Conservation (phyloP, 1,140 invertebrate species). For the Coelopa frigida region DNA sequence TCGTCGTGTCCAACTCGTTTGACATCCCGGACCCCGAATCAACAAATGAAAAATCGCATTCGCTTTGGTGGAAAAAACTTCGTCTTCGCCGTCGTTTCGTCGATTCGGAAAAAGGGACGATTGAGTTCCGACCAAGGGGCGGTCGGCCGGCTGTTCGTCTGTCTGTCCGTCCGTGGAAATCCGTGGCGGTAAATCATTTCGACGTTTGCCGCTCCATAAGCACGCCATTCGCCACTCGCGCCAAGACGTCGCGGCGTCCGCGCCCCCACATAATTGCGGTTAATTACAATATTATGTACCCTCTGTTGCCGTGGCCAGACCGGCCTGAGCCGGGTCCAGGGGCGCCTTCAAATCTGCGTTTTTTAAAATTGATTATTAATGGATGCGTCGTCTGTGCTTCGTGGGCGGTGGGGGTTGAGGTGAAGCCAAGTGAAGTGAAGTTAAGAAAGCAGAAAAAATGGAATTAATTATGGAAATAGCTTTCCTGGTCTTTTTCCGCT, state of each 20-base stretch:
- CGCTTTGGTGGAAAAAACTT: too few species aligned
- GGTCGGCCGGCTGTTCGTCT: too few species aligned
- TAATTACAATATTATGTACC: constrained; percentile 42
- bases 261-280: constrained; percentile 42
- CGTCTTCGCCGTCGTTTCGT: too few species aligned
- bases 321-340: not conserved
- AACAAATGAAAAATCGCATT: too few species aligned
- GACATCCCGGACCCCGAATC: too few species aligned
- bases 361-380: constrained; percentile 15
- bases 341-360: not conserved
- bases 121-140: too few species aligned
- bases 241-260: constrained; percentile 14
- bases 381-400: constrained; percentile 5
- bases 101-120: too few species aligned
- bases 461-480: constrained; percentile 46
- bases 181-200: constrained; percentile 41
- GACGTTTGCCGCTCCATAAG: constrained; percentile 40
- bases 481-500: too few species aligned
- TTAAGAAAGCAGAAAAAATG: constrained; percentile 22
- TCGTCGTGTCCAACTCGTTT: too few species aligned
- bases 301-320: not conserved
- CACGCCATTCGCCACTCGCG: constrained; percentile 39
- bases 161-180: too few species aligned
- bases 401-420: not conserved
- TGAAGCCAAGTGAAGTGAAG: constrained; percentile 16